Evolutionary conservation across 2,888 invertebrate genomes (phyloP).

Genomic region (Stenodema calcarata): DNA sequence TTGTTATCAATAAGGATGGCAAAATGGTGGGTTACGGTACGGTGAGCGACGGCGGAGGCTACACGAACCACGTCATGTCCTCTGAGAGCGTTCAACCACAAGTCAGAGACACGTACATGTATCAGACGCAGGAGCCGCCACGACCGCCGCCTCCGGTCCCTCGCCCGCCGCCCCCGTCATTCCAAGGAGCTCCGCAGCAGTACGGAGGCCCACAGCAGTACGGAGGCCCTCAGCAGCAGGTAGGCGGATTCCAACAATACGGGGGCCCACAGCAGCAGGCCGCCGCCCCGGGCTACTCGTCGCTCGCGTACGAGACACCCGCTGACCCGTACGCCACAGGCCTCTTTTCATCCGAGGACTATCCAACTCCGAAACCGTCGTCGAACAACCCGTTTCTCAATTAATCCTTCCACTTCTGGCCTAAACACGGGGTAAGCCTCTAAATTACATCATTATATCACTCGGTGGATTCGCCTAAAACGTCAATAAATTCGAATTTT

Average conservation of each 20-base stretch:
- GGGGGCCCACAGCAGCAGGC: not conserved
- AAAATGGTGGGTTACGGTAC: constrained; percentile 66
- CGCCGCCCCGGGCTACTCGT: not conserved
- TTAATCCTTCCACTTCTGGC: not conserved
- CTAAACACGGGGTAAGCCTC: not conserved
- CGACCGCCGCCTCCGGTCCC: constrained; percentile 45
- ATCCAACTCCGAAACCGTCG: not conserved
- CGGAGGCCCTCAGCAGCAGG: not conserved
- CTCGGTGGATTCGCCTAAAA: not conserved
- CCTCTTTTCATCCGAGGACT: constrained; percentile 29
- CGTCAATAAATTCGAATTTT: not conserved
- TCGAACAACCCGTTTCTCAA: constrained; percentile 49
- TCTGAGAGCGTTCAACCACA: constrained; percentile 71
- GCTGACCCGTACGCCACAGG: not conserved
- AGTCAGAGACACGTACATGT: constrained; percentile 68
- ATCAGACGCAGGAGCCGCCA: constrained; percentile 62
- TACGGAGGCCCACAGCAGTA: not conserved
- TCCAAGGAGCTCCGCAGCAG: not conserved
- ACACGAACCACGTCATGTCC: constrained; percentile 66
- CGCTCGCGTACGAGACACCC: not conserved
- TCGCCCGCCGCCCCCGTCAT: constrained; percentile 26
- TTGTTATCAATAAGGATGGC: constrained; percentile 56
- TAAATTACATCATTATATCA: not conserved
- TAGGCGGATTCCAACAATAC: not conserved
- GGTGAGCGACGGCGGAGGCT: constrained; percentile 63